Evolutionary conservation across 1,140 invertebrate species (phyloP).

Genomic region (Microplitis demolitor): DNA sequence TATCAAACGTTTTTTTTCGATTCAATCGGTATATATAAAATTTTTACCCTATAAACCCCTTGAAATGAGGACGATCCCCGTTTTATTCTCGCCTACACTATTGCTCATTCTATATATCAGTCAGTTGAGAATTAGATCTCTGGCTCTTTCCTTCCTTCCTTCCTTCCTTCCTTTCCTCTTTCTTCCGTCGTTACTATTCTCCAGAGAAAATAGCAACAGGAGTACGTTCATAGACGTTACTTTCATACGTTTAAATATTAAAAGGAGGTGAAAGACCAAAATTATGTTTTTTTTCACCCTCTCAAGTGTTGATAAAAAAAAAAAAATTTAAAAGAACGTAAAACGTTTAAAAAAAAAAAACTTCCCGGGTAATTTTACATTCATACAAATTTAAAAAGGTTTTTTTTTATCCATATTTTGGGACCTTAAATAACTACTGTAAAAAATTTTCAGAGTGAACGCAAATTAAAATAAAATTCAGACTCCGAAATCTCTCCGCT

Average conservation of each 20-base stretch:
- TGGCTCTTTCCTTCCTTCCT: background rate
- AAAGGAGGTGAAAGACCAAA: background rate
- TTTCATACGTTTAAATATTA: background rate
- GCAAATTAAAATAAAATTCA: too few species aligned
- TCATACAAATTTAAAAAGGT: too few species aligned
- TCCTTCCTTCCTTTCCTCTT: background rate
- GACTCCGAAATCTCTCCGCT: too few species aligned
- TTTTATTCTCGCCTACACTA: background rate
- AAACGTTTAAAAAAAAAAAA: too few species aligned
- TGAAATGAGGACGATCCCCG: background rate
- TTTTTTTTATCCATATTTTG: too few species aligned
- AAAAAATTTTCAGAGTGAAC: too few species aligned
- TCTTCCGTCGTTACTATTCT: constrained; percentile 32
- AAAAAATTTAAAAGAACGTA: too few species aligned
- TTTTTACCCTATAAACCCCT: background rate
- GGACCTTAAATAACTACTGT: too few species aligned
- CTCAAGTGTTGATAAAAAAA: background rate
- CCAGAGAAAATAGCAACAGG: constrained; percentile 24
- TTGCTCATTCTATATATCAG: background rate
- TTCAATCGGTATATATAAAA: background rate
- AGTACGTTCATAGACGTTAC: constrained; percentile 30
- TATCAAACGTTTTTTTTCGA: background rate
- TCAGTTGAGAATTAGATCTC: background rate
- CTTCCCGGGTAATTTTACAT: too few species aligned
- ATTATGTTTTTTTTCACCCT: background rate